phyloP scores from a whole-genome alignment of 2,888 invertebrate genomes.

The Cephus pulcher region DNA sequence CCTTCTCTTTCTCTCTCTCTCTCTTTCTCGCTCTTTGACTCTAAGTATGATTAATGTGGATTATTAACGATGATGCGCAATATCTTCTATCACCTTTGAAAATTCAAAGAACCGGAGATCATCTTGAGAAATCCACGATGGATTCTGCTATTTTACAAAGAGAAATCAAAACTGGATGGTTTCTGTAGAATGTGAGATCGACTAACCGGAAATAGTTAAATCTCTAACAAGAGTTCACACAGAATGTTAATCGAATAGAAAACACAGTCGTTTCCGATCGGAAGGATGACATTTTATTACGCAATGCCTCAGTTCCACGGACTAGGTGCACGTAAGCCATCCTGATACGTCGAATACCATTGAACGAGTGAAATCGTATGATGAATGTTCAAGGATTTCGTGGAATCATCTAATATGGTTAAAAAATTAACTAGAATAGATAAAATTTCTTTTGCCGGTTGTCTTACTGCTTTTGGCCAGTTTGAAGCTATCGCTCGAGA shows the following conservation, averaged over 20 bases:
- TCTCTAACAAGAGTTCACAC: neutral
- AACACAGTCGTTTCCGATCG: neutral
- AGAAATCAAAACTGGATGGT: neutral
- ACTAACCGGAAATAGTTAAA: neutral
- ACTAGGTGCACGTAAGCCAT: neutral
- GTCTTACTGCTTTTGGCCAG: neutral
- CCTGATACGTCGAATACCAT: neutral
- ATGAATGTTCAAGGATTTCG: neutral
- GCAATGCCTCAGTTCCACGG: neutral
- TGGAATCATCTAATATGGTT: neutral
- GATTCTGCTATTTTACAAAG: neutral
- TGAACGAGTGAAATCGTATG: neutral
- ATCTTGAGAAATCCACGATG: neutral
- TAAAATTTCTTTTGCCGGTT: neutral
- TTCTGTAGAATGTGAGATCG: neutral
- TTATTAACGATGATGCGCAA: neutral
- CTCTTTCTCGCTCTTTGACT: neutral
- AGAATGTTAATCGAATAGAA: neutral
- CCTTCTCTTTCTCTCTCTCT: no score
- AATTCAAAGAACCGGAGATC: neutral
- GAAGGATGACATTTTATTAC: neutral
- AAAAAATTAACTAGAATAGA: neutral
- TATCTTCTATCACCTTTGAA: neutral
- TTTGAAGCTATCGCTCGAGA: neutral
- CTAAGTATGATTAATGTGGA: neutral